Evolutionary conservation across 1,140 invertebrate genomes (phyloP).

Genomic region (Nylanderia fulva): DNA sequence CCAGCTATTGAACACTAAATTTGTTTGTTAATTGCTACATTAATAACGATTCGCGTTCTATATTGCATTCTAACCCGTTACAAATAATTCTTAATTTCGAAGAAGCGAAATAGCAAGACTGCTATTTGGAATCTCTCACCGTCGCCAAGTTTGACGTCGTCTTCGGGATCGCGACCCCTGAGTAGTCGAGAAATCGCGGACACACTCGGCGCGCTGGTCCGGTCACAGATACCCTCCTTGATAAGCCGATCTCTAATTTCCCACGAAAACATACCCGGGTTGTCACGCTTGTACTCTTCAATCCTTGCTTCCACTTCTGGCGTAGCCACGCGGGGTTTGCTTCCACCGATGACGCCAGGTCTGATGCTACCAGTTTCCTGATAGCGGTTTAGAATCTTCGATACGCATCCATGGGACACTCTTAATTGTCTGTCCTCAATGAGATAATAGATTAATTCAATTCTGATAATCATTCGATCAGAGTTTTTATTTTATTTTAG

Average conservation of each 20-base stretch:
- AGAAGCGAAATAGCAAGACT: background rate
- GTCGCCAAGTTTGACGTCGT: constrained; percentile 85
- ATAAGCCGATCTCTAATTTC: constrained; percentile 95
- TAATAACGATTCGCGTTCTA: background rate
- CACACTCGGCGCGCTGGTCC: constrained; percentile 92
- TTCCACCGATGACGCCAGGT: constrained; percentile 93
- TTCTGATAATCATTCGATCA: background rate
- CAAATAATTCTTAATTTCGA: background rate
- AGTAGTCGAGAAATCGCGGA: constrained; percentile 94
- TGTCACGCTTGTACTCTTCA: constrained; percentile 94
- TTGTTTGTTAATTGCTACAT: background rate
- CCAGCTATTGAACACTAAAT: background rate
- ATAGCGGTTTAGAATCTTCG: constrained; percentile 93
- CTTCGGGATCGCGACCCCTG: constrained; percentile 89
- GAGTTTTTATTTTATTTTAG: background rate
- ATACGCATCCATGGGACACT: constrained; percentile 94
- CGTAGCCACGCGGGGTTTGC: constrained; percentile 92
- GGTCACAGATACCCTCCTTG: constrained; percentile 93
- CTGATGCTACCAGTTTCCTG: constrained; percentile 94
- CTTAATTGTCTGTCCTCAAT: constrained; percentile 88
- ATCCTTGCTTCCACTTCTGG: constrained; percentile 94
- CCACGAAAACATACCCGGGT: constrained; percentile 96
- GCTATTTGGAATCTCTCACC: constrained; percentile 74
- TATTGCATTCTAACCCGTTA: background rate
- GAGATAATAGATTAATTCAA: background rate